Conservation (phyloP, 2,113 vertebrate genomes). For the Apteryx owenii region DNA sequence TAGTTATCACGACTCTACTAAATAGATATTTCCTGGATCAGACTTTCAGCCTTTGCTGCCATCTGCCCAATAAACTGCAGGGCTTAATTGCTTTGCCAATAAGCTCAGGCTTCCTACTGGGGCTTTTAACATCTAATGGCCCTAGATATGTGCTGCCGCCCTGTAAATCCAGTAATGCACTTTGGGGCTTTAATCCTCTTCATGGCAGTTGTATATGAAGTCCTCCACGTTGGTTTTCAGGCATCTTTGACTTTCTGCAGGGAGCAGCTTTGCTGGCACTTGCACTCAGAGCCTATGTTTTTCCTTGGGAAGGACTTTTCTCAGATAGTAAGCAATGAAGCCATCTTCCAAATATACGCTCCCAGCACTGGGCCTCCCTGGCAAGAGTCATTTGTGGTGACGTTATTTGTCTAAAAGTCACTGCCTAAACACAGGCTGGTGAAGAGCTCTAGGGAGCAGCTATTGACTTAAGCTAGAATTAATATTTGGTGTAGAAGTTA, state of each 20-base stretch:
- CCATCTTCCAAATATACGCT: background rate
- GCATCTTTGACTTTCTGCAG: background rate
- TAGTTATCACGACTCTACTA: background rate
- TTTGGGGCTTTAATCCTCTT: background rate
- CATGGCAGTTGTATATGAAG: accelerated
- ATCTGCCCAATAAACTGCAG: background rate
- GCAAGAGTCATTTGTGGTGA: background rate
- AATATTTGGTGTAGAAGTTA: background rate
- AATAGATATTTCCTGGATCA: background rate
- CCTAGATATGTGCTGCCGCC: background rate
- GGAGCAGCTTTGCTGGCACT: background rate
- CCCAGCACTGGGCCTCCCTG: background rate
- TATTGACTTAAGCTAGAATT: background rate
- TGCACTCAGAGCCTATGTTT: background rate
- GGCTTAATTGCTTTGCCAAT: background rate
- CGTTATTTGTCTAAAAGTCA: background rate
- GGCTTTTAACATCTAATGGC: background rate
- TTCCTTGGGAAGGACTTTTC: background rate
- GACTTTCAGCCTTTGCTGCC: background rate
- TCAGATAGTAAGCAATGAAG: background rate
- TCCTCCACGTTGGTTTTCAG: background rate
- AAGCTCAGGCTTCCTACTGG: background rate
- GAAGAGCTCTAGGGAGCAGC: background rate
- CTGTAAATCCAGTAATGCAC: background rate
- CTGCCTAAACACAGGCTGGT: background rate